A percentile compares a stretch with the other conserved stretches of the same genome.
phyloP scores from a whole-genome alignment of 2,888 invertebrate species.

The Tenthredo scrophulariae region DNA sequence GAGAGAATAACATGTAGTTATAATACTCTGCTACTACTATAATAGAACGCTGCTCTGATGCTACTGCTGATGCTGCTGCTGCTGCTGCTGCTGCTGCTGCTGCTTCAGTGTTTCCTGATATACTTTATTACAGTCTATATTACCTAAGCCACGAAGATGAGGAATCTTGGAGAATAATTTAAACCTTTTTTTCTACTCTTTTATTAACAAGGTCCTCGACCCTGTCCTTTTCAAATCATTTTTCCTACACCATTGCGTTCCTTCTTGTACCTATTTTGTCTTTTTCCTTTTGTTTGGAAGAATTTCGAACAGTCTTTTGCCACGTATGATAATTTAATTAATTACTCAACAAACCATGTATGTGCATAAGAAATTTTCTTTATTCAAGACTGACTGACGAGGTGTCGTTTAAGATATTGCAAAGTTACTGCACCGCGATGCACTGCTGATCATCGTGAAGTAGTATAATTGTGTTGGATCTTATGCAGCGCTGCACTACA shows the following conservation, averaged over 20 bases:
- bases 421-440: not conserved
- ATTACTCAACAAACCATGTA: not conserved
- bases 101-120: constrained; percentile 16
- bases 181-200: not conserved
- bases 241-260: not conserved
- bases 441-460: not conserved
- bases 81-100: not conserved
- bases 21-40: constrained; percentile 13
- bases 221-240: not conserved
- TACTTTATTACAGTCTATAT: constrained; percentile 19
- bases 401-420: not conserved
- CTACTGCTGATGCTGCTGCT: not conserved
- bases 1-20: constrained; percentile 20
- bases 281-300: not conserved
- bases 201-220: not conserved
- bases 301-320: not conserved
- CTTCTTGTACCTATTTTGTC: not conserved
- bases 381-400: not conserved
- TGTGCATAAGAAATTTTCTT: not conserved
- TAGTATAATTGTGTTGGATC: not conserved
- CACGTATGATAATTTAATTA: not conserved
- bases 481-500: not conserved
- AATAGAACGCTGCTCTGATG: not conserved
- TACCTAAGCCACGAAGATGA: not conserved
- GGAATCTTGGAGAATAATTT: not conserved